These are phyloP conservation scores for Chrysemys picta DNA, from an alignment of 2,113 vertebrate genomes.

Conservation along the genomic window DNA sequence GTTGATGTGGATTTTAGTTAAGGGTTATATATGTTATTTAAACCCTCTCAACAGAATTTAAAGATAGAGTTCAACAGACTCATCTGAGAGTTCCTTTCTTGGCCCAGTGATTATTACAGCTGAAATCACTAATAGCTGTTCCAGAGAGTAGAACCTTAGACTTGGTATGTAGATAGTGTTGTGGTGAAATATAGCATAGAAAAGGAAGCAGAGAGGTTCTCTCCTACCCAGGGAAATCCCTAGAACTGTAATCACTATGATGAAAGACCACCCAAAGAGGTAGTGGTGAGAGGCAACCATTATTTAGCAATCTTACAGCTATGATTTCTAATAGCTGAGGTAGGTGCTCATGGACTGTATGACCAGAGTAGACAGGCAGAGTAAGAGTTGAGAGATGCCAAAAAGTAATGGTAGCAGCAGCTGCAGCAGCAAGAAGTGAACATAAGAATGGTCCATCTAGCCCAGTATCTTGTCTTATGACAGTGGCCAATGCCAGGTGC, in stretches of 20 bases:
- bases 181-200: background rate
- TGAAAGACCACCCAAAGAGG: background rate
- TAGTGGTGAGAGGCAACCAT: too few species aligned
- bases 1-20: background rate
- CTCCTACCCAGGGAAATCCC: background rate
- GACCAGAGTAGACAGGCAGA: background rate
- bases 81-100: background rate
- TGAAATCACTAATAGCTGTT: background rate
- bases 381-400: background rate
- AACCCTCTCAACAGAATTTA: background rate
- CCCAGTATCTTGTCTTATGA: too few species aligned
- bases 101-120: background rate
- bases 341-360: background rate
- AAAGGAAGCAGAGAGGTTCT: too few species aligned
- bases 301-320: background rate
- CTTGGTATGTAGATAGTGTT: background rate
- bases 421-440: too few species aligned
- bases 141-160: background rate
- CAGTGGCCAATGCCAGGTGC: too few species aligned
- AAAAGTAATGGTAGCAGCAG: background rate
- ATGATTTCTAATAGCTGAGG: background rate
- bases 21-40: background rate
- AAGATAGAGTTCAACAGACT: background rate
- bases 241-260: background rate
- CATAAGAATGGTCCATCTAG: too few species aligned